Conservation (phyloP, 2,113 vertebrate species). For the Cephalopterus ornatus region DNA sequence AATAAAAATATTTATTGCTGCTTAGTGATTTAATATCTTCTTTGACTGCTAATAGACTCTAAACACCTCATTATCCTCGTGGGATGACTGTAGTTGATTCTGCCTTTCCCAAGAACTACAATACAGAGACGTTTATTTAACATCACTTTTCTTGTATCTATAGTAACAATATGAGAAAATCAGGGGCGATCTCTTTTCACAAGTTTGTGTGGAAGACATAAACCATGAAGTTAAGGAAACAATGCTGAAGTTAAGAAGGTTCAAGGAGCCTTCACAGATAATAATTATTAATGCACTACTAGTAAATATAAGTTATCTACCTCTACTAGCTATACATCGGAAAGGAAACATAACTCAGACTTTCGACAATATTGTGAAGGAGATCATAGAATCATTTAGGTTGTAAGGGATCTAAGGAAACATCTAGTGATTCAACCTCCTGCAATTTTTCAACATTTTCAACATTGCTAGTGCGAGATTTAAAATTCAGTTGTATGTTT, state of each 20-base stretch:
- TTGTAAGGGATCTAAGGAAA: not conserved
- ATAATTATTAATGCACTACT: not conserved
- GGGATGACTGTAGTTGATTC: not conserved
- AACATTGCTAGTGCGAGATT: rapidly evolving
- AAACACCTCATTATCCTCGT: not conserved
- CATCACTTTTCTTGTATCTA: not conserved
- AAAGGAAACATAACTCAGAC: not conserved
- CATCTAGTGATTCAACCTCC: not conserved
- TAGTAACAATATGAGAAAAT: not conserved
- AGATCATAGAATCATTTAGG: not conserved
- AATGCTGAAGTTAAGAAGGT: not conserved
- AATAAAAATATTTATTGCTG: not conserved
- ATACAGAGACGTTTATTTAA: not conserved
- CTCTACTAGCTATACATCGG: not conserved
- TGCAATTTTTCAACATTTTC: not conserved
- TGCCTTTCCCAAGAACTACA: not conserved
- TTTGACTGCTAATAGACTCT: not conserved
- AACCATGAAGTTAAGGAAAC: not conserved
- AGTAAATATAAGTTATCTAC: not conserved
- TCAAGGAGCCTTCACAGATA: not conserved
- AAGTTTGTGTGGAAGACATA: not conserved
- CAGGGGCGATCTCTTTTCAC: not conserved
- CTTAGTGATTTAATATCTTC: not conserved
- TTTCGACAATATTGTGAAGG: not conserved
- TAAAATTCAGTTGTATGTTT: not conserved